These are phyloP conservation scores for Graphium colonna DNA, from an alignment of 2,888 invertebrate genomes.

Conservation along the genomic window DNA sequence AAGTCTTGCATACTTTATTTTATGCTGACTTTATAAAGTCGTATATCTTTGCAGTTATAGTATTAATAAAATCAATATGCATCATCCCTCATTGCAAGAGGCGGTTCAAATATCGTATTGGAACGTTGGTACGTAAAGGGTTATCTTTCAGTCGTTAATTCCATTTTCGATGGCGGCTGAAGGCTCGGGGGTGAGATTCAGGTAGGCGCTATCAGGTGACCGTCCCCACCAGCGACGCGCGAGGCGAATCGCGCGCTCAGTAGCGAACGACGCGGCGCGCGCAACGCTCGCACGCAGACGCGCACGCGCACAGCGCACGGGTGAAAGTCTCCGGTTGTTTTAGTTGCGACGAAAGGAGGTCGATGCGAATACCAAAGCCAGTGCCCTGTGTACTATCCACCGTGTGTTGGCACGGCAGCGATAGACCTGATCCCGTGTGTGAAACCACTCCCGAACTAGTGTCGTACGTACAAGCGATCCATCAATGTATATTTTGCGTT, in stretches of 20 bases:
- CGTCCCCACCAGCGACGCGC: constrained; percentile 33
- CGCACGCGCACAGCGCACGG: constrained; percentile 47
- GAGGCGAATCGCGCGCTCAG: constrained; percentile 44
- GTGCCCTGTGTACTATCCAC: not conserved
- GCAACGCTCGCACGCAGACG: constrained; percentile 59
- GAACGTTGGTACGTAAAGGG: too few species aligned
- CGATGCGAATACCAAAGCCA: constrained; percentile 43
- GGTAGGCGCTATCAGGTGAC: constrained; percentile 50
- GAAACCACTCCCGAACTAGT: not conserved
- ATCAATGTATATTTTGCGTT: not conserved
- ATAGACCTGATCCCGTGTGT: not conserved
- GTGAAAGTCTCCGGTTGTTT: constrained; percentile 78
- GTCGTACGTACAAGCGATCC: constrained; percentile 3
- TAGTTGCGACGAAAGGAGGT: constrained; percentile 78
- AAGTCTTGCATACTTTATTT: too few species aligned
- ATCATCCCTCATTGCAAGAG: too few species aligned
- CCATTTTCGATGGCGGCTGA: too few species aligned
- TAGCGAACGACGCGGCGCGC: constrained; percentile 62
- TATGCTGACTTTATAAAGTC: too few species aligned
- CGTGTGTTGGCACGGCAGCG: not conserved
- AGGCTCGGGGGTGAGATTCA: too few species aligned
- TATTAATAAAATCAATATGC: too few species aligned
- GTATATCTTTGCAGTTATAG: too few species aligned
- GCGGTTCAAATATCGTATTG: too few species aligned
- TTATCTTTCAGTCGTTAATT: too few species aligned